phyloP scores from a whole-genome alignment of 1,140 invertebrate genomes.

The Euglossa dilemma region DNA sequence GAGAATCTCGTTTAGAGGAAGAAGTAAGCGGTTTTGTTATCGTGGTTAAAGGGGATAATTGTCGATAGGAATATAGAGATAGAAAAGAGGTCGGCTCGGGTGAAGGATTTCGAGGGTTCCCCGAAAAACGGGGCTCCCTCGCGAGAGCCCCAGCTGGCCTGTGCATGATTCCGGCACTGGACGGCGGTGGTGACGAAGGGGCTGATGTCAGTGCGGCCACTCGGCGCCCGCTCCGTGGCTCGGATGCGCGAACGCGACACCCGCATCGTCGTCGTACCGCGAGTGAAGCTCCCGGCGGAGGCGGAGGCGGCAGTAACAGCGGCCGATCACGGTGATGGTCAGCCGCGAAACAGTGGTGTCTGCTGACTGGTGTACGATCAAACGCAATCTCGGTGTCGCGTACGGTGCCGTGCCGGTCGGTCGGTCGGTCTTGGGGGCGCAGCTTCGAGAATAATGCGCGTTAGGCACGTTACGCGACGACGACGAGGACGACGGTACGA shows the following conservation, averaged over 20 bases:
- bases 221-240: conserved; percentile 74
- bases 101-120: conserved; percentile 22
- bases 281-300: conserved; percentile 38
- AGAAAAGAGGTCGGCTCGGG: not conserved
- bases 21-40: too few relatives aligned
- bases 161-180: conserved; percentile 59
- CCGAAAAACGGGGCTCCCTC: conserved; percentile 19
- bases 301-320: conserved; percentile 14
- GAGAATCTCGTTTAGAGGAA: not conserved
- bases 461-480: conserved; percentile 74
- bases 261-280: conserved; percentile 60
- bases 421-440: conserved; percentile 55
- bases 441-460: conserved; percentile 76
- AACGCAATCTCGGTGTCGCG: conserved; percentile 38
- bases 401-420: conserved; percentile 54
- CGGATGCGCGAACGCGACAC: conserved; percentile 74
- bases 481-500: conserved; percentile 53
- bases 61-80: not conserved
- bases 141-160: conserved; percentile 12
- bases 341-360: conserved; percentile 60
- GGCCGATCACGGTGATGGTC: conserved; percentile 47
- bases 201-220: conserved; percentile 73
- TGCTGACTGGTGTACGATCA: conserved; percentile 43
- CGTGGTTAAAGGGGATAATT: not conserved
- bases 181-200: conserved; percentile 64